Base-by-base conservation (phyloP, 2,888 invertebrate species). In the Psylliodes chrysocephalus region DNA sequence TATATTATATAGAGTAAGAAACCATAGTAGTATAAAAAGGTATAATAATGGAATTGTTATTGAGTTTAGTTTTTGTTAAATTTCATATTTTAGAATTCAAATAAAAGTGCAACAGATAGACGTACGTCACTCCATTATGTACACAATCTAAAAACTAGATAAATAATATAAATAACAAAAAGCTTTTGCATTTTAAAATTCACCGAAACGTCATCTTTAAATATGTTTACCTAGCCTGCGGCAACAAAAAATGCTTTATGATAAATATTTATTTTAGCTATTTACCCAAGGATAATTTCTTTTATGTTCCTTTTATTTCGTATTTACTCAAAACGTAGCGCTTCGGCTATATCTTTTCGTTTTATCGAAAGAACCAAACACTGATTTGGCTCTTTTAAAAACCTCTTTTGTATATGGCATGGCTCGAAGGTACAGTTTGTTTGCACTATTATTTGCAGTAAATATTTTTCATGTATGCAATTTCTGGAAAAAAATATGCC, bases 381-480 rank as follows among this genome's bases (percentile, higher is more conserved):
- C 10, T 3, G 19, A 46, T 46, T 46, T 17, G 22, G 4, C 8
- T 14, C 35, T 35, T 22, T n/a, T 35, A 35, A 35, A 35, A 35
- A 35, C 35, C 2, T 12, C 35, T 35, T 35, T n/a, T 12, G 14
- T 35, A 35, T 14, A 35, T 35, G 35, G 35, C 3, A 35, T 4
- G 12, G 35, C 35, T 14, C 6, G 1, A 12, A 14, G 35, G 35
- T 14, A 14, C 35, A 35, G 35, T 35, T 35, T 35, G 35, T 35
- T 35, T 35, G 35, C 35, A 35, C 35, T 35, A 35, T 35, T 35
- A 46, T 46, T 22, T 46, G 46, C 46, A 46, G 56, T 54, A 64
- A 67, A 67, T 61, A 67, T 64, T 64, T 47, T 64, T 64, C 60
- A 59, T 54, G 52, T 28, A 60, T 63, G 64, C 60, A 60, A 62